Percentiles rank a stretch among this genome's conserved stretches.
Evolutionary conservation across 2,888 invertebrate genomes (phyloP).

Genomic region (Zygaena filipendulae): DNA sequence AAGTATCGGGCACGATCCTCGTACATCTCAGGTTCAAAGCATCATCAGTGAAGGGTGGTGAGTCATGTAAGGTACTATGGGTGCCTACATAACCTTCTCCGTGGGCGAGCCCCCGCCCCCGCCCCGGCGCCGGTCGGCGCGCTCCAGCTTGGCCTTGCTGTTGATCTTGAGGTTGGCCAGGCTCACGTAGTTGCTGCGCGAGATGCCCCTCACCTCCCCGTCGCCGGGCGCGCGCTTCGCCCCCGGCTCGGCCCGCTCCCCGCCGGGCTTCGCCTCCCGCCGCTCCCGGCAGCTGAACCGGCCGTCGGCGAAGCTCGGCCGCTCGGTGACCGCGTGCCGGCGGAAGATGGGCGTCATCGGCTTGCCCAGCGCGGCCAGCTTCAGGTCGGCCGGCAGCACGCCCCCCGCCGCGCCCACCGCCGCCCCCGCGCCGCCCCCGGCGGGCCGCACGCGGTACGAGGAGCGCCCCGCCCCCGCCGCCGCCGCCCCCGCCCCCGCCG

Average conservation of each 20-base stretch:
- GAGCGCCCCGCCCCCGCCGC: constrained; percentile 34
- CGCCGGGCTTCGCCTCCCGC: constrained; percentile 21
- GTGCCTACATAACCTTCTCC: too few species aligned
- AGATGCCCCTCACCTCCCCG: constrained; percentile 37
- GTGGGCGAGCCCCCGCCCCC: too few species aligned
- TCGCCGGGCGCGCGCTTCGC: constrained; percentile 28
- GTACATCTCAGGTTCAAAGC: too few species aligned
- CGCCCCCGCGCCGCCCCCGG: constrained; percentile 18
- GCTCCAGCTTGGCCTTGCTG: constrained; percentile 29
- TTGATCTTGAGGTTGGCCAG: constrained; percentile 56
- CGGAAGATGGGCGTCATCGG: constrained; percentile 61
- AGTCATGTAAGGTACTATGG: too few species aligned
- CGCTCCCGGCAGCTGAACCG: constrained; percentile 51
- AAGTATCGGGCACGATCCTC: too few species aligned
- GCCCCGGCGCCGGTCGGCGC: too few species aligned
- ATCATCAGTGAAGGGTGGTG: too few species aligned
- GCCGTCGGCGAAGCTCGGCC: constrained; percentile 40
- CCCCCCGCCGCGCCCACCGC: constrained; percentile 20
- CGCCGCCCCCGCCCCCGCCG: constrained; percentile 35
- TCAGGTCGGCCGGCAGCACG: constrained; percentile 44
- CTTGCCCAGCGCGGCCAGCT: constrained; percentile 49
- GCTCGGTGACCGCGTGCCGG: constrained; percentile 32
- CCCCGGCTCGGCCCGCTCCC: constrained; percentile 9
- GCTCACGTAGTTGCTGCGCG: constrained; percentile 57
- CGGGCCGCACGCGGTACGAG: constrained; percentile 37